Base-by-base conservation (phyloP, 2,888 invertebrate species). In the Xestobium rufovillosum region DNA sequence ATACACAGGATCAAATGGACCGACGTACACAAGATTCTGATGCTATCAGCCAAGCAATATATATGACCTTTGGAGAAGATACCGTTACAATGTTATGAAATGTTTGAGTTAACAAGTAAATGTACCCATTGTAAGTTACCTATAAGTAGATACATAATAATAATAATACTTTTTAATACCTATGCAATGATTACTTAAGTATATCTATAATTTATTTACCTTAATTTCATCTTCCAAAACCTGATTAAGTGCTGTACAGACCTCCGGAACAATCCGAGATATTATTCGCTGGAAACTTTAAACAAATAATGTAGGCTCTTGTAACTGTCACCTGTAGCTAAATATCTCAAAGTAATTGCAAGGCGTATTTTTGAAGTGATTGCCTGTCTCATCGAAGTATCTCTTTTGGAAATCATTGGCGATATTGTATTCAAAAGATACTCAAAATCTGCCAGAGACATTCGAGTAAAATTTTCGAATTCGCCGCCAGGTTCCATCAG, bases 191-290 rank as follows among this genome's bases (percentile, higher is more conserved):
- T n/a, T n/a, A n/a, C n/a, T n/a, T n/a, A n/a, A n/a, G n/a, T n/a
- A n/a, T n/a, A n/a, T n/a, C n/a, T n/a, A n/a, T n/a, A n/a, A n/a
- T n/a, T n/a, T n/a, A 45, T 34, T 45, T 39, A 45, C 41, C 39
- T 45, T 45, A 34, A 45, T 41, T 39, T 29, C 34, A 34, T 42
- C 36, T 35, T 31, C 32, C 29, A 45, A n/a, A 19, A n/a, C 23
- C 6, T 19, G 9, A 31, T 14, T 13, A 8, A 31, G 31, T 34
- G 43, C 43, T 36, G 30, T 31, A 41, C 43, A 43, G 26, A 43
- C 43, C 41, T 43, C 43, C 12, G 41, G 41, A 26, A 43, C 31
- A 15, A 43, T 43, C 34, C 26, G 14, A 30, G 40, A 42, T 27
- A 43, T 43, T 25, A 43, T 27, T 42, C 41, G 43, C 26, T 33